Evolutionary conservation across 2,797 vertebrate species (phyloP), one percentile per base, ranked within the genome.

Genomic region (Novumbra hubbsi): DNA sequence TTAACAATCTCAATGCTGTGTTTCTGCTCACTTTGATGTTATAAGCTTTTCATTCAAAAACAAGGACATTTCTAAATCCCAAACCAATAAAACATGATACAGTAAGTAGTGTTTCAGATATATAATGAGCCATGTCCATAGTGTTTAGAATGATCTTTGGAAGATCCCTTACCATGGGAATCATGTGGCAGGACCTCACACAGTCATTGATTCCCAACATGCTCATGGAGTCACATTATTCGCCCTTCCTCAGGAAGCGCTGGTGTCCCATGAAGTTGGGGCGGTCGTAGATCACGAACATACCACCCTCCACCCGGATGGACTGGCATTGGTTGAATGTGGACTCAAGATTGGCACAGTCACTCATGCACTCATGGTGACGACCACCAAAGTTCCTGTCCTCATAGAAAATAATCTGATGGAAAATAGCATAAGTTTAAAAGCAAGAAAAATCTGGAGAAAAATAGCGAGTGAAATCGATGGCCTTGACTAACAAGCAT

Each of bases 331-430:
- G 69, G 72, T 71, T 78, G 50, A 87, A 78, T 72, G 78, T 76
- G 75, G 49, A 50, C 21, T 85, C 80, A 72, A 85, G 78, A 78
- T 86, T 80, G 27, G 78, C 62, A 62, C 78, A 82, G 67, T 86
- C 83, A 21, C 71, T 73, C 69, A 32, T 73, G 72, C 82, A 81
- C 75, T 85, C 83, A 78, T 86, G 78, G 69, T 74, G 66, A 69
- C 68, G 57, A 28, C 84, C 84, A 4, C 73, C 68, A 32, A 85
- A 85, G 66, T 82, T 55, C 32, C 73, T 84, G 28, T 80, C 72
- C 79, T 85, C 81, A 65, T 87, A 87, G 71, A 87, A 85, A 67
- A 81, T 80, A 0, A 85, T 85, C 85, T 87, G 73, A 27, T 65
- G 19, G 21, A 30, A 32, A n/a, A 65, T 15, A 72, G 68, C 28